phyloP scores from a whole-genome alignment of 2,888 invertebrate species.

The Drosophila picticornis region DNA sequence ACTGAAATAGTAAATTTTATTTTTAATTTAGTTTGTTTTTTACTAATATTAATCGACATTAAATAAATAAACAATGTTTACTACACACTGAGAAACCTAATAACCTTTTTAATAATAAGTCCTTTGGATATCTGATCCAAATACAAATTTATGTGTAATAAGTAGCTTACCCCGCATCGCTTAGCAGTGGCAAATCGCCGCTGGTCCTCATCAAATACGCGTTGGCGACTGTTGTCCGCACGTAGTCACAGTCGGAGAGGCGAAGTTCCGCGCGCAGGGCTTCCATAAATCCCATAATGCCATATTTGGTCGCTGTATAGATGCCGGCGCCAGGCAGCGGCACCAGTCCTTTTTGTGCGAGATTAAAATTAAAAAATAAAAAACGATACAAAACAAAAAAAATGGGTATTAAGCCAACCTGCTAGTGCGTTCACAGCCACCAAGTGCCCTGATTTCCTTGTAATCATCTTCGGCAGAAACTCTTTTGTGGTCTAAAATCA shows the following conservation, averaged over 20 bases:
- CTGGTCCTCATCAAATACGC: constrained; percentile 85
- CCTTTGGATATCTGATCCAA: background rate
- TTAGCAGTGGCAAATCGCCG: constrained; percentile 83
- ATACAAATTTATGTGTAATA: background rate
- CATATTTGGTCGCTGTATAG: constrained; percentile 86
- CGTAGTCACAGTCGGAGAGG: constrained; percentile 83
- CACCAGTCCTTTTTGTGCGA: constrained; percentile 71
- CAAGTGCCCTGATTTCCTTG: constrained; percentile 85
- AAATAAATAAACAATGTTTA: background rate
- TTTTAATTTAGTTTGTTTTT: background rate
- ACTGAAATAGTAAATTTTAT: background rate
- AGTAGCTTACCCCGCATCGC: constrained; percentile 81
- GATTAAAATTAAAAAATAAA: background rate
- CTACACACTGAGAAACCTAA: background rate
- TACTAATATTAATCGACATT: background rate
- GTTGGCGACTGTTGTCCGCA: constrained; percentile 84
- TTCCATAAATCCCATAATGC: constrained; percentile 85
- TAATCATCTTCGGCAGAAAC: constrained; percentile 85
- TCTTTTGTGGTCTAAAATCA: constrained; percentile 83
- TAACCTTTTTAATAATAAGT: background rate
- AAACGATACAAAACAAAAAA: background rate
- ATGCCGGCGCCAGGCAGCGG: constrained; percentile 83
- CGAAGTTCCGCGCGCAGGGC: constrained; percentile 83
- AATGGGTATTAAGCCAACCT: constrained; percentile 62
- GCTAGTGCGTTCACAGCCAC: constrained; percentile 85